phyloP scores from a whole-genome alignment of 2,113 vertebrate genomes.

The Austrofundulus limnaeus region DNA sequence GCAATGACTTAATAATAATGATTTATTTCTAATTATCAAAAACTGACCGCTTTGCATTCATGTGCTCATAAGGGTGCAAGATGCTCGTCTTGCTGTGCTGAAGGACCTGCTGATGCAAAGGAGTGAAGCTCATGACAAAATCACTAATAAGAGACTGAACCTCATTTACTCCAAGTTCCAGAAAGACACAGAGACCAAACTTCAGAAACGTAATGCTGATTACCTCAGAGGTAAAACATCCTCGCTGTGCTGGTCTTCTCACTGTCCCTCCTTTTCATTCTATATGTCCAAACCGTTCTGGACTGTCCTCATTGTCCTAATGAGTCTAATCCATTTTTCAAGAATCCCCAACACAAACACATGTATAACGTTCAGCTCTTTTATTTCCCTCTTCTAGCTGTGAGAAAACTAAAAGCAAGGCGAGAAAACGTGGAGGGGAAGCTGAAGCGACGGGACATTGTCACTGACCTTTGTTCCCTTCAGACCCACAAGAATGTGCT shows the following conservation, averaged over 20 bases:
- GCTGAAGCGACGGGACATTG: constrained; percentile 75
- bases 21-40: neutral
- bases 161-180: constrained; percentile 74
- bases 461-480: constrained; percentile 69
- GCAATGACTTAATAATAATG: neutral
- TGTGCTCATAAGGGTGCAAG: constrained; percentile 81
- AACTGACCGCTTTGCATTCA: neutral
- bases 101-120: constrained; percentile 76
- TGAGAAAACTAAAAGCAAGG: constrained; percentile 84
- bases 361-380: neutral
- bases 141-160: constrained; percentile 71
- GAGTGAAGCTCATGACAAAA: constrained; percentile 72
- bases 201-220: constrained; percentile 74
- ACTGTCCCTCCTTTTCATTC: no score
- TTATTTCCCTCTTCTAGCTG: constrained; percentile 68
- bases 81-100: constrained; percentile 80
- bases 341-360: neutral
- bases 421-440: constrained; percentile 80
- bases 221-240: constrained; percentile 71
- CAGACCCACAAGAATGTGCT: constrained; percentile 71
- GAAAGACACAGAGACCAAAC: constrained; percentile 76
- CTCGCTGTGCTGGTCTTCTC: no score
- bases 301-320: neutral
- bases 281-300: no score
- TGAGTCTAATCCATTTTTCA: neutral